phyloP scores from a whole-genome alignment of 2,888 invertebrate genomes.

The Fissipunctia ypsillon region DNA sequence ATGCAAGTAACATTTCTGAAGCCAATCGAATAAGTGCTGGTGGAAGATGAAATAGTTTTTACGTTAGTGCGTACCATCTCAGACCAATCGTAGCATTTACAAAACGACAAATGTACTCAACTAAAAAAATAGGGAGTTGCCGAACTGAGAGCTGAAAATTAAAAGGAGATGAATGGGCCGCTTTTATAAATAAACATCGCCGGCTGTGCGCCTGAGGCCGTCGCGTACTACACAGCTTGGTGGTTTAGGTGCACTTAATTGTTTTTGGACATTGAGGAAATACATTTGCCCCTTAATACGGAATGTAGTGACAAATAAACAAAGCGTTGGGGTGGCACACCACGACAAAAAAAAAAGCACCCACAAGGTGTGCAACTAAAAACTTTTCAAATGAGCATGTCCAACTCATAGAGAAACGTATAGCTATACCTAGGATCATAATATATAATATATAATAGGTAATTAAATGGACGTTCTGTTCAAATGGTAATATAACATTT shows the following conservation, averaged over 20 bases:
- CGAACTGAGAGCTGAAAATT: slow-evolving; percentile 60
- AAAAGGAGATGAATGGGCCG: slow-evolving; percentile 80
- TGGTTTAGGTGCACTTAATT: slow-evolving; percentile 71
- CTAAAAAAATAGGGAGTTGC: slow-evolving; percentile 19
- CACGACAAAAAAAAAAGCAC: not conserved
- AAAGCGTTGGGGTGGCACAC: not conserved
- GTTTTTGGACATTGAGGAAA: slow-evolving; percentile 75
- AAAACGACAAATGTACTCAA: slow-evolving; percentile 5
- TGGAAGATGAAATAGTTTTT: not conserved
- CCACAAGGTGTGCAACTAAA: not conserved
- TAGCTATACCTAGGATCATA: slow-evolving; percentile 9
- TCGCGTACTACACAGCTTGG: slow-evolving; percentile 72
- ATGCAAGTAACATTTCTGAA: not conserved
- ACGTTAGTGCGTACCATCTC: too few relatives aligned
- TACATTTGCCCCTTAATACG: slow-evolving; percentile 70
- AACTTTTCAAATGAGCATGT: not conserved
- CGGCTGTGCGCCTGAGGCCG: slow-evolving; percentile 76
- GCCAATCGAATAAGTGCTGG: not conserved
- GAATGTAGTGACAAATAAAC: slow-evolving; percentile 44
- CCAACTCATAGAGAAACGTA: not conserved
- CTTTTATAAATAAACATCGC: slow-evolving; percentile 84
- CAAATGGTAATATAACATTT: slow-evolving; percentile 30
- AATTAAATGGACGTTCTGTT: slow-evolving; percentile 31
- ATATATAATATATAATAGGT: too few relatives aligned
- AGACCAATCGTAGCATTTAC: not conserved